Evolutionary conservation across 2,113 vertebrate species (phyloP), one percentile per base, ranked within the genome.

Genomic region (Amblyornis subalaris): DNA sequence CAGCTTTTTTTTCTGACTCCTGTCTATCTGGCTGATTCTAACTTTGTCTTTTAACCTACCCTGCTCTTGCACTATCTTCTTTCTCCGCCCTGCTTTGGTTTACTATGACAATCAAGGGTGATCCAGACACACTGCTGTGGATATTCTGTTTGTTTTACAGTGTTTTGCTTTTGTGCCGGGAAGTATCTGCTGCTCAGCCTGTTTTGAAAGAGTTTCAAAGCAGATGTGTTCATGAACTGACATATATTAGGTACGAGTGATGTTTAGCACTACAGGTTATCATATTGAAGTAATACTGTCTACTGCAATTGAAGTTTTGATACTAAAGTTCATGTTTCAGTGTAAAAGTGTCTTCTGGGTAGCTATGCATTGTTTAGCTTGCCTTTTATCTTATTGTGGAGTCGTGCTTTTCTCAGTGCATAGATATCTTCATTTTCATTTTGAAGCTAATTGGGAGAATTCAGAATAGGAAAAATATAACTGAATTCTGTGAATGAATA

Each of bases 181-280:
- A 93, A 58, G 40, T 86, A 58, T 93, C 69, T 79, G 69, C 53
- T 97, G 55, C 62, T 29, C 58, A 60, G 7, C 61, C 31, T 73
- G 69, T 60, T 91, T 88, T 77, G 58, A 53, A 89, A 81, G 78
- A 64, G 36, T 94, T 94, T 78, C 60, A 91, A 83, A 95, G 79
- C 78, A 88, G 57, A 74, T 80, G 36, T 90, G 82, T 90, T 95
- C 9, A 51, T 80, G 71, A 94, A 45, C 61, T 95, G 79, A 64
- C n/a, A 9, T n/a, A 24, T 4, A n/a, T 33, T 85, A 57, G 55
- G 61, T 93, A 67, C 48, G 61, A 86, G n/a, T 81, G 38, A 42
- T 57, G 33, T 53, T 91, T 33, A 64, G 61, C 18, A 7, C 44
- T 54, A 12, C 10, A 67, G 74, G 26, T 85, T 77, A 10, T 74